These are phyloP conservation scores for Papilio dardanus DNA, from an alignment of 1,140 invertebrate species.

Conservation along the genomic window DNA sequence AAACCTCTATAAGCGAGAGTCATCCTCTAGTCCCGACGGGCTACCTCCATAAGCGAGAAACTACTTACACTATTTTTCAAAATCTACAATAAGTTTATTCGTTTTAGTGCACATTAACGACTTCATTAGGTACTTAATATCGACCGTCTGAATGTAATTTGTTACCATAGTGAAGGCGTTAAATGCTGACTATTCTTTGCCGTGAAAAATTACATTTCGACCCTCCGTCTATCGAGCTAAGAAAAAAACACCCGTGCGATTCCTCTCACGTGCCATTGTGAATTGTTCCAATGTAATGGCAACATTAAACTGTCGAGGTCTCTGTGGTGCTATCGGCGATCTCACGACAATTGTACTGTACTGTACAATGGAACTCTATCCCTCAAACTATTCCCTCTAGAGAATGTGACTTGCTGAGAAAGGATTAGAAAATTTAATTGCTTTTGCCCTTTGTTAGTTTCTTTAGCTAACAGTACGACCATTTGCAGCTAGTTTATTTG, in stretches of 20 bases:
- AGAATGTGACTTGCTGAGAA: slow-evolving; percentile 39
- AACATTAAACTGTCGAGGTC: slow-evolving; percentile 66
- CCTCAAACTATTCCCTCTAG: slow-evolving; percentile 32
- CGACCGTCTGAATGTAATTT: slow-evolving; percentile 34
- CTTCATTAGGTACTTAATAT: slow-evolving; percentile 27
- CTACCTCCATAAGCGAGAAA: no score
- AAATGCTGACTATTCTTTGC: slow-evolving; percentile 47
- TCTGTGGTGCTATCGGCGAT: slow-evolving; percentile 67
- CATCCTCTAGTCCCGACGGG: no score
- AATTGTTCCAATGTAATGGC: slow-evolving; percentile 68
- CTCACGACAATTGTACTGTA: slow-evolving; percentile 52
- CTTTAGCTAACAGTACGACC: neutral
- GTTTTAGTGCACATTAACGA: neutral
- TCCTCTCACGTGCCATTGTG: slow-evolving; percentile 74
- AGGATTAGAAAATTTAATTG: slow-evolving; percentile 41
- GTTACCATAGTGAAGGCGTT: slow-evolving; percentile 34
- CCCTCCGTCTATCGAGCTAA: slow-evolving; percentile 58
- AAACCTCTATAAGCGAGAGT: no score
- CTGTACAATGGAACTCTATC: slow-evolving; percentile 46
- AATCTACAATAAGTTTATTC: neutral
- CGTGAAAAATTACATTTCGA: slow-evolving; percentile 53
- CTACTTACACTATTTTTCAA: neutral
- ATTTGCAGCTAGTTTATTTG: slow-evolving; percentile 16
- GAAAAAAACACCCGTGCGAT: slow-evolving; percentile 69
- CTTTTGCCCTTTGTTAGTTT: slow-evolving; percentile 25